Evolutionary conservation across 2,888 invertebrate species (phyloP).

Genomic region (Rhagium mordax): DNA sequence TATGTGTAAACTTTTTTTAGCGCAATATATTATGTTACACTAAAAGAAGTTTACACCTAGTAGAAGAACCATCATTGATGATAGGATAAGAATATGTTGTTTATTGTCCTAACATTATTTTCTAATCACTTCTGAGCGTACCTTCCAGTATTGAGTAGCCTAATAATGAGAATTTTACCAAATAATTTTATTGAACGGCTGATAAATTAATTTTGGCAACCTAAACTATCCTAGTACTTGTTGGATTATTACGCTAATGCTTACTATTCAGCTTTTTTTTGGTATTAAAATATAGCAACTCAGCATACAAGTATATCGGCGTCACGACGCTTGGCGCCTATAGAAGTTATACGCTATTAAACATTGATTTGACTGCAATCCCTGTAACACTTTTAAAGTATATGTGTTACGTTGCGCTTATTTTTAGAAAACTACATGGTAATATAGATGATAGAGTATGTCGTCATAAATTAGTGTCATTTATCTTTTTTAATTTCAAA

Average conservation of each 20-base stretch:
- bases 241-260: too few species aligned
- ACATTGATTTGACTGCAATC: neutral
- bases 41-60: too few species aligned
- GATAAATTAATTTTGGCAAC: neutral
- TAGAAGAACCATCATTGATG: too few species aligned
- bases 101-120: too few species aligned
- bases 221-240: neutral
- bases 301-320: constrained; percentile 1
- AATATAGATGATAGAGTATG: neutral
- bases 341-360: neutral
- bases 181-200: neutral
- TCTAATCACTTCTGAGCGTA: too few species aligned
- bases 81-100: too few species aligned
- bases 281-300: neutral
- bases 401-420: neutral
- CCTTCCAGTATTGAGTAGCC: too few species aligned
- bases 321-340: constrained; percentile 29
- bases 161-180: neutral
- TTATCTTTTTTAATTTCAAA: neutral
- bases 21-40: too few species aligned
- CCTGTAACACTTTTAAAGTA: neutral
- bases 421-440: neutral
- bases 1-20: too few species aligned
- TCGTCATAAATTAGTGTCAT: neutral
- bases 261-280: too few species aligned